Evolutionary conservation across 64 coral and sea anemone species (phyloP).

Genomic region (Actinia equina): DNA sequence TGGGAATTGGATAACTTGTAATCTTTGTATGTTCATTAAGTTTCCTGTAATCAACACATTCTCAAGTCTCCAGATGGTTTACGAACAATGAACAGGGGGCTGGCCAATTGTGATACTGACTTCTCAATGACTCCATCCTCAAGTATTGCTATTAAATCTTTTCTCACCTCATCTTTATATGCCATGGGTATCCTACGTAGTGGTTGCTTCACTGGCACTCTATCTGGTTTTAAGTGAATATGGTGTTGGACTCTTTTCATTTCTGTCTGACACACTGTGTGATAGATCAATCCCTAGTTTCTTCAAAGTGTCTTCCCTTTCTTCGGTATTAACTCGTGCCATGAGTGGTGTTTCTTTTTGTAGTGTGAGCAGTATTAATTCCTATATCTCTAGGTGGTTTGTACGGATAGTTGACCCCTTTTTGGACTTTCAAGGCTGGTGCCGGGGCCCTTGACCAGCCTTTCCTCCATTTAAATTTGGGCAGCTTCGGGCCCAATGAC

Average conservation of each 20-base stretch:
- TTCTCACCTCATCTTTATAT: constrained; percentile 55
- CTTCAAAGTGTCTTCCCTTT: constrained; percentile 39
- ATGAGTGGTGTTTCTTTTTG: constrained; percentile 38
- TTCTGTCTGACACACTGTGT: background rate
- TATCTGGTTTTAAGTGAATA: constrained; percentile 39
- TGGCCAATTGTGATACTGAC: constrained; percentile 64
- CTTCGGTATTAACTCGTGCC: constrained; percentile 43
- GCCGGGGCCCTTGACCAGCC: constrained; percentile 58
- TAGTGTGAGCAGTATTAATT: constrained; percentile 3
- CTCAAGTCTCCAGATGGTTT: constrained; percentile 63
- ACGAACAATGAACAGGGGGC: constrained; percentile 57
- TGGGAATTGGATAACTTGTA: background rate
- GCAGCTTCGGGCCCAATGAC: constrained; percentile 62
- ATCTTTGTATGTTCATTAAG: background rate
- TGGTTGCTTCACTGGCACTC: constrained; percentile 51
- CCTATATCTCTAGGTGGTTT: background rate
- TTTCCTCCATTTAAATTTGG: constrained; percentile 59
- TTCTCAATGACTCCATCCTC: constrained; percentile 66
- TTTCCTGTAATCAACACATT: constrained; percentile 63
- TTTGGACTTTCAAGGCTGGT: constrained; percentile 39
- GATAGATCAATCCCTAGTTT: constrained; percentile 36
- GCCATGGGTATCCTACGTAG: constrained; percentile 42
- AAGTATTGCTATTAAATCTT: constrained; percentile 30
- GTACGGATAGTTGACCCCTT: constrained; percentile 60
- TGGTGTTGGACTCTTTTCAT: constrained; percentile 27